Evolutionary conservation across 2,797 vertebrate species (phyloP).

Genomic region (Myiothlypis coronata): DNA sequence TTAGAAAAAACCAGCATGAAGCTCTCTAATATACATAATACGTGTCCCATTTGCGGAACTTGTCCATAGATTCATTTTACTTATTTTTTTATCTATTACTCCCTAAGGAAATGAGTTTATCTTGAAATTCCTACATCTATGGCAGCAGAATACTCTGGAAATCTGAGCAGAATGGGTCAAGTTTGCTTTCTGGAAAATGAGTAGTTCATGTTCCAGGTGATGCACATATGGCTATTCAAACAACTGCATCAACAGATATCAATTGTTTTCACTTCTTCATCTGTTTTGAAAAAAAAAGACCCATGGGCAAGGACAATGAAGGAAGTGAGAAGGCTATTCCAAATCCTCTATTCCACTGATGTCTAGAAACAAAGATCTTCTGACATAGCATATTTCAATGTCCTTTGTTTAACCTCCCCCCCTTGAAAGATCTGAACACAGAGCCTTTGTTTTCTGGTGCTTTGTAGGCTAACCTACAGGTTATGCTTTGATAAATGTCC

Average conservation of each 20-base stretch:
- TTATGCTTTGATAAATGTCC: constrained; percentile 65
- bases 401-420: constrained; percentile 57
- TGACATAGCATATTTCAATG: constrained; percentile 30
- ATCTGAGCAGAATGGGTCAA: not conserved
- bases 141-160: not conserved
- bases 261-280: not conserved
- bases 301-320: not conserved
- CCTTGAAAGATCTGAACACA: constrained; percentile 24
- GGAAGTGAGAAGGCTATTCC: not conserved
- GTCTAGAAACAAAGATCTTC: constrained; percentile 40
- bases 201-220: constrained; percentile 9
- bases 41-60: not conserved
- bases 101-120: not conserved
- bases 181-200: not conserved
- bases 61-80: not conserved
- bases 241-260: not conserved
- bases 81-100: not conserved
- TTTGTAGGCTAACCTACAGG: constrained; percentile 55
- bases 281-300: not conserved
- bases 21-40: not conserved
- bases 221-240: not conserved
- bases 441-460: constrained; percentile 42
- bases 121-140: not conserved
- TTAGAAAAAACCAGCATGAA: not conserved
- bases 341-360: constrained; percentile 41